phyloP scores from a whole-genome alignment of 2,113 vertebrate species.

The Zingel zingel region DNA sequence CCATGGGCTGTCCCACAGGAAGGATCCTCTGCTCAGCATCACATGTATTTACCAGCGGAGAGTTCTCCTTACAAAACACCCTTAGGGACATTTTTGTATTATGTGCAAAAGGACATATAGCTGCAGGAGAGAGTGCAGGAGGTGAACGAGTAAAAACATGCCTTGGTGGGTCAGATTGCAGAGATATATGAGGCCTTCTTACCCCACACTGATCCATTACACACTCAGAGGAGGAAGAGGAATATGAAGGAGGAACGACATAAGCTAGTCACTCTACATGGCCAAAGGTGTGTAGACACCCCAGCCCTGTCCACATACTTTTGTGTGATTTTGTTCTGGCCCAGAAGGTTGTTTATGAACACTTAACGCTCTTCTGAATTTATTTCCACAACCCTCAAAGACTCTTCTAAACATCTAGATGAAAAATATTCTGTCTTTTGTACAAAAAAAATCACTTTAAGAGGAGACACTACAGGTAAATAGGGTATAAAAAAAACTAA shows the following conservation, averaged over 20 bases:
- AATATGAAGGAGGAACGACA: neutral
- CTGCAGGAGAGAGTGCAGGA: neutral
- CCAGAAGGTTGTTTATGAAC: too few relatives aligned
- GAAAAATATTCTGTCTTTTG: too few relatives aligned
- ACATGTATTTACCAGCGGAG: neutral
- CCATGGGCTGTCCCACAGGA: conserved; percentile 28
- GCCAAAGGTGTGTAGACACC: neutral
- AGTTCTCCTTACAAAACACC: neutral
- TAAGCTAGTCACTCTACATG: neutral
- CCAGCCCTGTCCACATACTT: too few relatives aligned
- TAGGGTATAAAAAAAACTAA: too few relatives aligned
- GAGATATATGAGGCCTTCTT: neutral
- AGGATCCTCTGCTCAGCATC: conserved; percentile 23
- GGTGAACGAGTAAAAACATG: neutral
- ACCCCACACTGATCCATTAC: neutral
- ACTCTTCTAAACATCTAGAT: too few relatives aligned
- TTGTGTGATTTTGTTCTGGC: neutral
- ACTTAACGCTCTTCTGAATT: too few relatives aligned
- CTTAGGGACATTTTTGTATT: neutral
- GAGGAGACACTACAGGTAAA: too few relatives aligned
- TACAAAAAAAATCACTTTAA: too few relatives aligned
- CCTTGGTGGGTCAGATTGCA: neutral
- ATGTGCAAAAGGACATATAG: neutral
- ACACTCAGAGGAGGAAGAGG: neutral
- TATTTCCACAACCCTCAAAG: too few relatives aligned